Conservation (phyloP, 1,140 invertebrate species). For the Drosophila punjabiensis region DNA sequence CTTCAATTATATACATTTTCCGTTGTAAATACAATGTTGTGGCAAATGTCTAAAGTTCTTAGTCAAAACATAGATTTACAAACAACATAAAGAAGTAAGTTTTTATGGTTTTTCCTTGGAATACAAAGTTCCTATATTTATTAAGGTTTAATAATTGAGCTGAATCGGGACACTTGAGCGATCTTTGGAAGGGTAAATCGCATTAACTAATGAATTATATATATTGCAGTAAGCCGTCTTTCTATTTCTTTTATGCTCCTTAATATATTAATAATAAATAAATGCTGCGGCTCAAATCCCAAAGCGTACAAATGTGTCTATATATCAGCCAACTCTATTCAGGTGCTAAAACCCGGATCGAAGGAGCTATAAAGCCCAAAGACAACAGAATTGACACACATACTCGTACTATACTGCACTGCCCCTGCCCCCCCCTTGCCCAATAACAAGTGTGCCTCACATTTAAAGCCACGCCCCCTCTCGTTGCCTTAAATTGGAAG, state of each 20-base stretch:
- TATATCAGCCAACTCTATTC: not conserved
- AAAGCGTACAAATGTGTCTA: not conserved
- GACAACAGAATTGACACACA: slow-evolving; percentile 14
- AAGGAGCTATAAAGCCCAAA: slow-evolving; percentile 1
- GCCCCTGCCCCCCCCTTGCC: too few species aligned
- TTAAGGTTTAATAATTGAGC: not conserved
- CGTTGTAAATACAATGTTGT: not conserved
- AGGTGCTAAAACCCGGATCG: not conserved
- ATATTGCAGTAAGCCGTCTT: not conserved
- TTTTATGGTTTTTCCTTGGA: too few species aligned
- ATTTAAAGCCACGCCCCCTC: slow-evolving; percentile 19
- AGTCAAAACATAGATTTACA: not conserved
- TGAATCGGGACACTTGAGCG: not conserved
- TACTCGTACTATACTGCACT: not conserved
- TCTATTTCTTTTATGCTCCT: not conserved
- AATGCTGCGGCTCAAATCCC: not conserved
- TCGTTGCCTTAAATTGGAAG: slow-evolving; percentile 2
- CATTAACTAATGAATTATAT: not conserved
- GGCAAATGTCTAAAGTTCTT: not conserved
- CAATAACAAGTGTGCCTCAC: slow-evolving; percentile 14
- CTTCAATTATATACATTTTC: too few species aligned
- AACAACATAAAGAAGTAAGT: too few species aligned
- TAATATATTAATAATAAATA: not conserved
- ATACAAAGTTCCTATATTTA: not conserved
- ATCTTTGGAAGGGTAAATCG: not conserved